Evolutionary conservation across 2,888 invertebrate genomes (phyloP).

Genomic region (Drosophila multiciliata): DNA sequence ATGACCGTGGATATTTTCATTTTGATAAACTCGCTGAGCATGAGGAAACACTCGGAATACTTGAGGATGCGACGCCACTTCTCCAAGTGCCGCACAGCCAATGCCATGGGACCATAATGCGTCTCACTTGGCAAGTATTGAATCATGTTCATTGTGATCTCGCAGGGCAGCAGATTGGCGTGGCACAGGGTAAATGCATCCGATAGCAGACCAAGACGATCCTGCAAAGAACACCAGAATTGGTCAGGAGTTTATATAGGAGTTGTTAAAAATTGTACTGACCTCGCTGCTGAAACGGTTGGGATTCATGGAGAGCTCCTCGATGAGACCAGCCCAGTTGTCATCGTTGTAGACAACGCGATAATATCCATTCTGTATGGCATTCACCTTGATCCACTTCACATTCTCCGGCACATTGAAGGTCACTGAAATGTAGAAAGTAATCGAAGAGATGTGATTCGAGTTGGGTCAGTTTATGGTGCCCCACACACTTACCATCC

Average conservation of each 20-base stretch:
- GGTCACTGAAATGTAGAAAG: constrained; percentile 68
- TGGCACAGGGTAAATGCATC: constrained; percentile 85
- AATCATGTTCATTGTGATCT: constrained; percentile 84
- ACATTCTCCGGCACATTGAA: constrained; percentile 83
- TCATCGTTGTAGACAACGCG: constrained; percentile 84
- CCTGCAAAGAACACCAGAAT: constrained; percentile 56
- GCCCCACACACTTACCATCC: constrained; percentile 72
- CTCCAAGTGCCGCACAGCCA: constrained; percentile 83
- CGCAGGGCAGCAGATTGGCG: constrained; percentile 84
- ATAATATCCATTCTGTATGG: constrained; percentile 84
- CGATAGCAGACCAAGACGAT: constrained; percentile 84
- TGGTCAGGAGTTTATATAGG: fast-evolving
- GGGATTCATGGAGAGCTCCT: constrained; percentile 82
- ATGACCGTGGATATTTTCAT: constrained; percentile 83
- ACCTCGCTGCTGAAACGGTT: constrained; percentile 83
- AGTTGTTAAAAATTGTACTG: background rate
- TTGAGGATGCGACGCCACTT: constrained; percentile 85
- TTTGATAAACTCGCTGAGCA: constrained; percentile 85
- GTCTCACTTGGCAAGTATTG: constrained; percentile 84
- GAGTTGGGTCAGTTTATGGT: background rate
- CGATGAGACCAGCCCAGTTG: constrained; percentile 84
- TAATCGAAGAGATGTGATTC: background rate
- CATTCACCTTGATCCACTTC: constrained; percentile 85
- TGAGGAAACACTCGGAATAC: constrained; percentile 85
- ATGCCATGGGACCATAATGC: constrained; percentile 84